These are phyloP conservation scores for Silurus glanis DNA, from an alignment of 2,113 vertebrate species.

Conservation along the genomic window DNA sequence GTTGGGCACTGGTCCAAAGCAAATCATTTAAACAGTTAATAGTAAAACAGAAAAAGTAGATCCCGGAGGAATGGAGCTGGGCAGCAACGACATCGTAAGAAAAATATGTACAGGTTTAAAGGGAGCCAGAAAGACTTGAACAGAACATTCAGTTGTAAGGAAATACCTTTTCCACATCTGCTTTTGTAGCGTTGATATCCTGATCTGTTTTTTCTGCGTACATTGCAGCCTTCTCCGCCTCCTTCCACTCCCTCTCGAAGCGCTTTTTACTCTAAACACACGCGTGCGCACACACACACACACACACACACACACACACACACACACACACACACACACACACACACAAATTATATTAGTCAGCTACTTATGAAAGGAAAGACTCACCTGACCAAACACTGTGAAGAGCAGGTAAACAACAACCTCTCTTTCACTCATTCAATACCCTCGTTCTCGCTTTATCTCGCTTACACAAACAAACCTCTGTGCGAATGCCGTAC, in stretches of 20 bases:
- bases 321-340: background rate
- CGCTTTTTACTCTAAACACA: conserved; percentile 90
- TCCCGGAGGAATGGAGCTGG: background rate
- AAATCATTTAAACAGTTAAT: background rate
- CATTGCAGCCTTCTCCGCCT: conserved; percentile 82
- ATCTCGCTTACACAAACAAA: conserved; percentile 10
- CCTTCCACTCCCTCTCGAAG: conserved; percentile 86
- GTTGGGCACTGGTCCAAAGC: background rate
- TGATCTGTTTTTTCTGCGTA: conserved; percentile 82
- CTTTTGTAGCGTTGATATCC: conserved; percentile 88
- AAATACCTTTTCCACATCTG: conserved; percentile 86
- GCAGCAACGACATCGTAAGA: background rate
- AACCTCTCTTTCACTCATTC: background rate
- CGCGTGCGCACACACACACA: too few species aligned
- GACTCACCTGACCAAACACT: conserved; percentile 28
- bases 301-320: conserved; percentile 2
- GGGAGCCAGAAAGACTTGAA: background rate
- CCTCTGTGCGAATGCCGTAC: background rate
- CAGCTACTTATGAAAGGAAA: background rate
- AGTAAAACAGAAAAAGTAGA: background rate
- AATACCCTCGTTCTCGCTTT: background rate
- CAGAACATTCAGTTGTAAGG: background rate
- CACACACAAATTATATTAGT: background rate
- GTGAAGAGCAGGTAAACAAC: conserved; percentile 25
- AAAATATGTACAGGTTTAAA: background rate